A percentile compares a stretch with the other conserved stretches of the same genome.
These are phyloP conservation scores for Nannobrachium achirus DNA, from an alignment of 2,113 vertebrate species.

Conservation along the genomic window DNA sequence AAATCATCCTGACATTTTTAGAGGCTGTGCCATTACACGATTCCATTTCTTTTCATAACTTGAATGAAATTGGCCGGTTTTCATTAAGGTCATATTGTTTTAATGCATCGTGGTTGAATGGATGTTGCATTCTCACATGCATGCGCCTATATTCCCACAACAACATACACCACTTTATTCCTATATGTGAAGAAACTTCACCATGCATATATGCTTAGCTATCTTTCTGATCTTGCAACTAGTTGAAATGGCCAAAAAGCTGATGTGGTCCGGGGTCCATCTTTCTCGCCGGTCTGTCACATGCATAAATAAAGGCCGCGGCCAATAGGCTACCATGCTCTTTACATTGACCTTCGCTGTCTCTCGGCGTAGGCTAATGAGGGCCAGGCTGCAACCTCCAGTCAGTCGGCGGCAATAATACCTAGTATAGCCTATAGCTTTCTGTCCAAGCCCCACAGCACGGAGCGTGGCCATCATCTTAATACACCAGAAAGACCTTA, in stretches of 20 bases:
- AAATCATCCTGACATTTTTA: not conserved
- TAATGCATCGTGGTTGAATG: not conserved
- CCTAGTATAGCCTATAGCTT: not conserved
- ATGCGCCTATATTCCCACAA: too few relatives aligned
- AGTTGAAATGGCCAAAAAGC: not conserved
- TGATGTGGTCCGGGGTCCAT: not conserved
- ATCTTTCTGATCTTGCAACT: not conserved
- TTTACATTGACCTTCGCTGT: slow-evolving; percentile 75
- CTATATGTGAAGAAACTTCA: not conserved
- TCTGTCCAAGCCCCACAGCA: slow-evolving; percentile 36
- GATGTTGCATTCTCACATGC: not conserved
- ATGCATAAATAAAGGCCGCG: slow-evolving; percentile 15
- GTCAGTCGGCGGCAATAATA: slow-evolving; percentile 5
- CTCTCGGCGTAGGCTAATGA: slow-evolving; percentile 32
- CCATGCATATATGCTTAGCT: not conserved
- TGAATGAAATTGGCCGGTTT: not conserved
- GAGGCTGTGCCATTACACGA: not conserved
- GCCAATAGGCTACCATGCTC: slow-evolving; percentile 47
- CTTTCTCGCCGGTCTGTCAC: slow-evolving; percentile 19
- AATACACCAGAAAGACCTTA: slow-evolving; percentile 21
- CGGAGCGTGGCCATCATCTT: slow-evolving; percentile 43
- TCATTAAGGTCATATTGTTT: not conserved
- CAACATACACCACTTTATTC: too few relatives aligned
- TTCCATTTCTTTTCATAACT: not conserved
- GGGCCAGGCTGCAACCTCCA: slow-evolving; percentile 34